Percentiles rank a stretch among this genome's conserved stretches.
phyloP scores from a whole-genome alignment of 2,797 vertebrate genomes.

The Danio albolineatus region DNA sequence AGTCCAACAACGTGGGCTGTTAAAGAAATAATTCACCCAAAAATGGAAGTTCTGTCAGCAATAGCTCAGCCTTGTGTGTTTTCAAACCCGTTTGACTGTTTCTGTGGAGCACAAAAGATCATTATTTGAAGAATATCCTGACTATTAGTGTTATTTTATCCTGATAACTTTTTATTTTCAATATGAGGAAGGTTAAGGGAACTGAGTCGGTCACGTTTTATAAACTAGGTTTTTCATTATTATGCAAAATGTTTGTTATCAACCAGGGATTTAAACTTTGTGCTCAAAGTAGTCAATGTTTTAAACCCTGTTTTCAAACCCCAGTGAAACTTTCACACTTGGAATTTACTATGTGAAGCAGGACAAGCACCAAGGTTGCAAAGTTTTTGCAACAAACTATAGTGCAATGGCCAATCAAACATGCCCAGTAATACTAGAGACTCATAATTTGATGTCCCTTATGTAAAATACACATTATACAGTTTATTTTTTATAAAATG shows the following conservation, averaged over 20 bases:
- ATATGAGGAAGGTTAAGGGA: neutral
- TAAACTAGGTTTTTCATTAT: neutral
- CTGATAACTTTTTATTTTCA: neutral
- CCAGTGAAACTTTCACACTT: too few species aligned
- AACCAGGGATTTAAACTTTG: too few species aligned
- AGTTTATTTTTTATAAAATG: too few species aligned
- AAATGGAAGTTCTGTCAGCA: constrained; percentile 27
- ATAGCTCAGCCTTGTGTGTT: neutral
- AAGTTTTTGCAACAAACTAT: too few species aligned
- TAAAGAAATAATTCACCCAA: constrained; percentile 10
- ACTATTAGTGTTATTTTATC: neutral
- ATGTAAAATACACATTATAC: too few species aligned
- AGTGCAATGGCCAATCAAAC: too few species aligned
- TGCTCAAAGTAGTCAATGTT: neutral
- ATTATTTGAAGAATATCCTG: neutral
- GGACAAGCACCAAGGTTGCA: too few species aligned
- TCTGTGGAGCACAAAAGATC: neutral
- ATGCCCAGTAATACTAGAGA: too few species aligned
- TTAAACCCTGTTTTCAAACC: too few species aligned
- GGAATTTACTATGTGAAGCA: too few species aligned
- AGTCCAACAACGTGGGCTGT: neutral
- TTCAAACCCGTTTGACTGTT: neutral
- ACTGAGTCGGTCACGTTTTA: neutral
- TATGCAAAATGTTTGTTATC: neutral
- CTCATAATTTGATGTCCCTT: too few species aligned